Percentiles rank a stretch among this genome's conserved stretches.
Evolutionary conservation across 2,888 invertebrate genomes (phyloP).

Genomic region (Eupithecia vulgata): DNA sequence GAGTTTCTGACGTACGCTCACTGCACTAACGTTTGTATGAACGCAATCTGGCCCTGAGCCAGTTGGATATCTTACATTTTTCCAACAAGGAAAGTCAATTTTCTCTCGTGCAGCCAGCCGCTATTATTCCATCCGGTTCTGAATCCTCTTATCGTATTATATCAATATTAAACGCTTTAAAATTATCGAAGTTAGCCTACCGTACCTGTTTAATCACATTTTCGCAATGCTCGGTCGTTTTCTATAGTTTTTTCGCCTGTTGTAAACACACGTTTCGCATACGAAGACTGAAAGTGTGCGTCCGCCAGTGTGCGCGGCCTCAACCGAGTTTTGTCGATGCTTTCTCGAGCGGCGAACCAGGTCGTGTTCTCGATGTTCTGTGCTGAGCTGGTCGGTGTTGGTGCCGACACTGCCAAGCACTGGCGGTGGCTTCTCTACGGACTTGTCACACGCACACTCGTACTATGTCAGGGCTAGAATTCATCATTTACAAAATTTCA

Average conservation of each 20-base stretch:
- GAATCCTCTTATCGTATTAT: constrained; percentile 10
- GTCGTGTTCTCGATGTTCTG: constrained; percentile 81
- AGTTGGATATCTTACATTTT: constrained; percentile 36
- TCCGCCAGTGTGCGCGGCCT: constrained; percentile 79
- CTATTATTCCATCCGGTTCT: constrained; percentile 24
- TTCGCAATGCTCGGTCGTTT: constrained; percentile 53
- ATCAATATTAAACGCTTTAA: constrained; percentile 28
- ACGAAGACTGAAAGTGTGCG: constrained; percentile 75
- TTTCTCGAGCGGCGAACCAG: constrained; percentile 82
- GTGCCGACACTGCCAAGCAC: constrained; percentile 42
- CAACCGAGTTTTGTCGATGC: constrained; percentile 84
- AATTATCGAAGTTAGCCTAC: constrained; percentile 25
- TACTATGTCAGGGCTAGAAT: constrained; percentile 67
- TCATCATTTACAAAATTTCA: constrained; percentile 14
- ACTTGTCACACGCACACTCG: constrained; percentile 59
- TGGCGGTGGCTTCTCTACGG: constrained; percentile 47
- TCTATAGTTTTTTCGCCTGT: constrained; percentile 54
- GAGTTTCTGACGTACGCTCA: constrained; percentile 15
- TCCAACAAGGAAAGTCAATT: constrained; percentile 32
- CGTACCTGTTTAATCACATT: constrained; percentile 40
- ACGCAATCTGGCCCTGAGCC: constrained; percentile 37
- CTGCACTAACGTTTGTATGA: constrained; percentile 32
- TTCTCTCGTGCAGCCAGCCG: constrained; percentile 22
- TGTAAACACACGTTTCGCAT: constrained; percentile 62
- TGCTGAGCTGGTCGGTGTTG: constrained; percentile 60